Conservation (phyloP, 2,797 vertebrate species). For the Rhincodon typus region DNA sequence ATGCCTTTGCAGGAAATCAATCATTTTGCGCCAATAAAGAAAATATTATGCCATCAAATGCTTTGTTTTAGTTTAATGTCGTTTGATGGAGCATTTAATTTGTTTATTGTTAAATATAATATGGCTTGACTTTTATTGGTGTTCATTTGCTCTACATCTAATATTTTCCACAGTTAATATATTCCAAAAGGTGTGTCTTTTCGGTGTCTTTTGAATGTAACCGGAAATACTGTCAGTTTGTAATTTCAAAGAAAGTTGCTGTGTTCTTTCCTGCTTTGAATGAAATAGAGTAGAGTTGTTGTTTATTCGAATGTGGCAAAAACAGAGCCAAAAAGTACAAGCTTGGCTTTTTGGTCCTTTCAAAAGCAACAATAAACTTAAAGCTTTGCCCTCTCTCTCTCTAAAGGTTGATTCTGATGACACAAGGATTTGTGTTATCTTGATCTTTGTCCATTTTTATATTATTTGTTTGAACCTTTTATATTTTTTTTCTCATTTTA, state of each 20-base stretch:
- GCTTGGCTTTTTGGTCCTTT: background rate
- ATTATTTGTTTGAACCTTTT: constrained; percentile 52
- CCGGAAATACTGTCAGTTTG: constrained; percentile 6
- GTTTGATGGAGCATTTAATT: background rate
- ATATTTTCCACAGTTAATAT: constrained; percentile 10
- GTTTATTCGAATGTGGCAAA: constrained; percentile 14
- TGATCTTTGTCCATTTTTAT: constrained; percentile 43
- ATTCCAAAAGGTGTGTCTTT: background rate
- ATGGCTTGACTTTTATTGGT: background rate
- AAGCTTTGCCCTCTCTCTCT: background rate
- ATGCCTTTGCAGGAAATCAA: constrained; percentile 19
- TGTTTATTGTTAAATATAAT: background rate
- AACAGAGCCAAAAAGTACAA: background rate
- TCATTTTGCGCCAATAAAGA: background rate
- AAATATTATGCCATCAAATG: background rate
- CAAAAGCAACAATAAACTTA: constrained; percentile 20
- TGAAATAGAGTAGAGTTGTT: background rate
- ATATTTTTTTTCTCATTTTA: constrained; percentile 56
- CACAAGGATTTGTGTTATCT: constrained; percentile 44
- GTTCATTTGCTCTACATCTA: constrained; percentile 16
- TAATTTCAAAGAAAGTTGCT: background rate
- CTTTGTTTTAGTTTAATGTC: background rate
- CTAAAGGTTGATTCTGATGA: constrained; percentile 43
- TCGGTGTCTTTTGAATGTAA: background rate
- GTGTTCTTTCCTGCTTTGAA: background rate